phyloP scores from a whole-genome alignment of 2,888 invertebrate species.

The Caenorhabditis sp. region DNA sequence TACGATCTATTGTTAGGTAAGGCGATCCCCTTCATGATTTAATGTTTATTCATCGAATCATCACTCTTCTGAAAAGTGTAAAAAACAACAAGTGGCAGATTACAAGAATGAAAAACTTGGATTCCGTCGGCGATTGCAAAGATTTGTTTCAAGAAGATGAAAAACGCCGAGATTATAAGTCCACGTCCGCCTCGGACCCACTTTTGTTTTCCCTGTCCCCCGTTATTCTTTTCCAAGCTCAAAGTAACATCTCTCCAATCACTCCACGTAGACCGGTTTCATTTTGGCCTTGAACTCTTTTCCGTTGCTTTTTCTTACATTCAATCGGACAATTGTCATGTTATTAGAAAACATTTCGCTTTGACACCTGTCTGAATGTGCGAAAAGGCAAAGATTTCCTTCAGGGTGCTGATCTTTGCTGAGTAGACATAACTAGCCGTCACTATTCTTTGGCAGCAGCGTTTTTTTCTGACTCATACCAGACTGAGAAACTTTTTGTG shows the following conservation, averaged over 20 bases:
- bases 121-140: not conserved
- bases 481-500: conserved; percentile 30
- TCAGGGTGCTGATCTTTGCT: conserved; percentile 36
- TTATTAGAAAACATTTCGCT: not conserved
- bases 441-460: no score
- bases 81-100: conserved; percentile 42
- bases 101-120: not conserved
- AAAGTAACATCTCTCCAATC: not conserved
- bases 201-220: no score
- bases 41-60: conserved; percentile 44
- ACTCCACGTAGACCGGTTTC: conserved; percentile 5
- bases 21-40: conserved; percentile 38
- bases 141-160: no score
- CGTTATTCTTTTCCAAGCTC: not conserved
- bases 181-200: conserved; percentile 4
- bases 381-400: not conserved
- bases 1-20: conserved; percentile 55
- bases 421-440: conserved; percentile 28
- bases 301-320: not conserved
- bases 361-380: not conserved
- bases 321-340: not conserved
- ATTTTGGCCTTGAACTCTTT: conserved; percentile 8
- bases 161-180: conserved; percentile 28
- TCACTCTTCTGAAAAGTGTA: conserved; percentile 22
- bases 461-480: not conserved